Percentiles rank a stretch among this genome's conserved stretches.
phyloP scores from a whole-genome alignment of 2,797 vertebrate species.

The Denticeps clupeoides region DNA sequence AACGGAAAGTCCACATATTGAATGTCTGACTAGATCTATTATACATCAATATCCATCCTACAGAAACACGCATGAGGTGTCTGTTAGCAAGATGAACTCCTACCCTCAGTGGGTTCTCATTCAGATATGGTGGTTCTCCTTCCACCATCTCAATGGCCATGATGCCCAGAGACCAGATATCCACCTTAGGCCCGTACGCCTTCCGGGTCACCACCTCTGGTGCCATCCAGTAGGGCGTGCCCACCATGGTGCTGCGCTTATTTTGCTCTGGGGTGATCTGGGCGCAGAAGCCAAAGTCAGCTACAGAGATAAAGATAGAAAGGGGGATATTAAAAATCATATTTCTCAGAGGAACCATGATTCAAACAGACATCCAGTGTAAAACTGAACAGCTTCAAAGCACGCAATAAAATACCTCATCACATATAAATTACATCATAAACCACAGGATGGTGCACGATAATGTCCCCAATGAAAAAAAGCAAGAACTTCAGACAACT shows the following conservation, averaged over 20 bases:
- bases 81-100: constrained; percentile 29
- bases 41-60: too few species aligned
- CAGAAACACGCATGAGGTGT: too few species aligned
- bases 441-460: too few species aligned
- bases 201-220: constrained; percentile 83
- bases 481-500: too few species aligned
- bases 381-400: too few species aligned
- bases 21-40: neutral
- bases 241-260: constrained; percentile 84
- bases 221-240: constrained; percentile 84
- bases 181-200: constrained; percentile 80
- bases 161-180: constrained; percentile 84
- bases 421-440: too few species aligned
- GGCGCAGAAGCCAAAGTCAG: constrained; percentile 85
- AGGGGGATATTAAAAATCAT: neutral
- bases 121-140: constrained; percentile 83
- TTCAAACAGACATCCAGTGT: too few species aligned
- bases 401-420: neutral
- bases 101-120: constrained; percentile 88
- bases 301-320: constrained; percentile 39
- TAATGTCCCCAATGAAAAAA: too few species aligned
- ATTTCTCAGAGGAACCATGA: too few species aligned
- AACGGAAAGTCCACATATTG: too few species aligned
- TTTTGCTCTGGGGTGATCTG: constrained; percentile 85
- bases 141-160: constrained; percentile 92